Percentiles rank a stretch among this genome's conserved stretches.
phyloP scores from a whole-genome alignment of 2,888 invertebrate genomes.

The Cheilosia urbana region DNA sequence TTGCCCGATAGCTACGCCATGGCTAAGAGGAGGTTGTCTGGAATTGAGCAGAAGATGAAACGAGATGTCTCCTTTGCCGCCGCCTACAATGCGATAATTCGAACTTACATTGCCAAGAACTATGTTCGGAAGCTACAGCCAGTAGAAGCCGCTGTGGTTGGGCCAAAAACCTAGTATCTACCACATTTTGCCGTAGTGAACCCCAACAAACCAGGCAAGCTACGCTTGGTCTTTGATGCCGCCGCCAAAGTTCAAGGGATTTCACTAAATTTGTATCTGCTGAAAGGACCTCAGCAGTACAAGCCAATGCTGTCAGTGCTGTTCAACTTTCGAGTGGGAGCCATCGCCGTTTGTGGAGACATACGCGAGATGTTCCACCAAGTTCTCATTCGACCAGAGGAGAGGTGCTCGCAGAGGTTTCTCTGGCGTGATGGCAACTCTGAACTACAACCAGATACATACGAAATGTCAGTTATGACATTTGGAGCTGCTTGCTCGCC shows the following conservation, averaged over 20 bases:
- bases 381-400: slow-evolving; percentile 61
- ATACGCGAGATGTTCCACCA: too few relatives aligned
- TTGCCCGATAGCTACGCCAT: slow-evolving; percentile 54
- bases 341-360: too few relatives aligned
- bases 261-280: slow-evolving; percentile 77
- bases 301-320: slow-evolving; percentile 79
- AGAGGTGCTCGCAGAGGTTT: slow-evolving; percentile 78
- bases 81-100: too few relatives aligned
- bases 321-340: slow-evolving; percentile 80
- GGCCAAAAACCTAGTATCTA: slow-evolving; percentile 76
- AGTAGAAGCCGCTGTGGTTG: not conserved
- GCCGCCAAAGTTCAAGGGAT: slow-evolving; percentile 77
- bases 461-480: slow-evolving; percentile 59
- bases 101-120: too few relatives aligned
- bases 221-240: slow-evolving; percentile 79
- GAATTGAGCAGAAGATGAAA: slow-evolving; percentile 4
- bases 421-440: slow-evolving; percentile 76
- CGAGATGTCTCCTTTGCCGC: too few relatives aligned
- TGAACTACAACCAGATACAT: slow-evolving; percentile 11
- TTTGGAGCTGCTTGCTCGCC: slow-evolving; percentile 50
- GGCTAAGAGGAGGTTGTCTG: slow-evolving; percentile 53
- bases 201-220: slow-evolving; percentile 77
- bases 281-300: slow-evolving; percentile 79
- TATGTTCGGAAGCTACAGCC: too few relatives aligned
- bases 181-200: slow-evolving; percentile 77